Evolutionary conservation across 2,888 invertebrate genomes (phyloP), one percentile per base, ranked within the genome.

Genomic region (Pardosa pseudoannulata): DNA sequence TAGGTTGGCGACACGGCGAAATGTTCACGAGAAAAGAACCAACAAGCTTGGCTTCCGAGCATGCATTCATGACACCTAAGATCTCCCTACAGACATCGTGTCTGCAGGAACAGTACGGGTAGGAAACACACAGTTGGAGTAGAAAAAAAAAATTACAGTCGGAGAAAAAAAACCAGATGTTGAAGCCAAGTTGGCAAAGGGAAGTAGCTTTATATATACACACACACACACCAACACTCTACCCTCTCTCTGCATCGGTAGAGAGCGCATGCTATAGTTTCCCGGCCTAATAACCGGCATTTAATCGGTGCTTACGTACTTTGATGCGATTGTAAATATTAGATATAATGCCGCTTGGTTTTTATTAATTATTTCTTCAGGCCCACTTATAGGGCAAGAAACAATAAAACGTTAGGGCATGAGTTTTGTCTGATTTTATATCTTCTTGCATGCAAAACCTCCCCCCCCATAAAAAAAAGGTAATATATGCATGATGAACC

Each of bases 181-280:
- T 64, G 19, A 31, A 79, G 79, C 79, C 79, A 79, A 79, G 29
- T 79, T 79, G 79, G 79, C 79, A 79, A 23, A 5, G 64, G 27
- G 7, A 9, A 1, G 36, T 29, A 64, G 71, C 56, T 79, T 68
- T 72, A 79, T 79, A 71, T 79, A 72, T 64, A 62, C 28, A 41
- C 79, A 46, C 27, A 46, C 46, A n/a, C n/a, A n/a, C n/a, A n/a
- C n/a, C n/a, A n/a, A n/a, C n/a, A n/a, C n/a, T n/a, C n/a, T n/a
- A n/a, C n/a, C n/a, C n/a, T 16, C 46, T 46, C 46, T 46, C n/a
- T 46, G 2, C 46, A 13, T 46, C 46, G 11, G 13, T 46, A 28
- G 68, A 39, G 27, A 7, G 1, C 16, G 41, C 36, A 36, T 5
- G 9, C 9, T 5, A 36, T 36, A 36, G 36, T 36, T 9, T n/a